A percentile compares a stretch with the other conserved stretches of the same genome.
phyloP scores from a whole-genome alignment of 2,113 vertebrate species.

The Plecturocebus donacophilus region DNA sequence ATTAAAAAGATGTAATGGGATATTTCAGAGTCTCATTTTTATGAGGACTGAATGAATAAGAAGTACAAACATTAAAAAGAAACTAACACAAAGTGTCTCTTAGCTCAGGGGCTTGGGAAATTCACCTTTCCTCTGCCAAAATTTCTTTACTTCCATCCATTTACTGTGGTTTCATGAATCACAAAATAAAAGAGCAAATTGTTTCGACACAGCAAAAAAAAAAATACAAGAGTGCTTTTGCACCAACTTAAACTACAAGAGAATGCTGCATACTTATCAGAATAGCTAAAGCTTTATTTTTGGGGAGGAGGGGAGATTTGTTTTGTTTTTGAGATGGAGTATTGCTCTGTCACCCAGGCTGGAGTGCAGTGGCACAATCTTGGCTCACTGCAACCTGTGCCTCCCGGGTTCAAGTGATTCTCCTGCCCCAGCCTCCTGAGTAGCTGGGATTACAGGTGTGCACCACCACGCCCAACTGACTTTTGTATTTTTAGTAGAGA shows the following conservation, averaged over 20 bases:
- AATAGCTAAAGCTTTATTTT: background rate
- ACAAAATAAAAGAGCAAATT: constrained; percentile 68
- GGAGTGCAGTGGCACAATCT: too few species aligned
- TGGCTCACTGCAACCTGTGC: too few species aligned
- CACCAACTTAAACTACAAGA: background rate
- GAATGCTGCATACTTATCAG: background rate
- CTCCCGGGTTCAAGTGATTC: too few species aligned
- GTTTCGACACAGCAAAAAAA: background rate
- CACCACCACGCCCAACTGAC: too few species aligned
- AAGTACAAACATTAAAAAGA: constrained; percentile 52
- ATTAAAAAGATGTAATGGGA: constrained; percentile 25
- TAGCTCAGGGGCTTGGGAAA: constrained; percentile 64
- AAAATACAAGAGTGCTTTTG: too few species aligned
- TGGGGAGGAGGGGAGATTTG: too few species aligned
- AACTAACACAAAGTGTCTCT: constrained; percentile 64
- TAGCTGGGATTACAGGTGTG: too few species aligned
- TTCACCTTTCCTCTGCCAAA: constrained; percentile 67
- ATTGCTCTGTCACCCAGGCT: too few species aligned
- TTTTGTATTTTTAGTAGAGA: too few species aligned
- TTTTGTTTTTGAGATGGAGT: too few species aligned
- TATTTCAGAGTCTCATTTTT: constrained; percentile 52
- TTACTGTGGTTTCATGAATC: constrained; percentile 45
- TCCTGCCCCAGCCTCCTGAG: too few species aligned
- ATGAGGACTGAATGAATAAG: constrained; percentile 57
- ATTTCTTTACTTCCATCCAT: constrained; percentile 47